Percentiles rank a stretch among this genome's conserved stretches.
Evolutionary conservation across 2,113 vertebrate genomes (phyloP).

Genomic region (Coregonus clupeaformis): DNA sequence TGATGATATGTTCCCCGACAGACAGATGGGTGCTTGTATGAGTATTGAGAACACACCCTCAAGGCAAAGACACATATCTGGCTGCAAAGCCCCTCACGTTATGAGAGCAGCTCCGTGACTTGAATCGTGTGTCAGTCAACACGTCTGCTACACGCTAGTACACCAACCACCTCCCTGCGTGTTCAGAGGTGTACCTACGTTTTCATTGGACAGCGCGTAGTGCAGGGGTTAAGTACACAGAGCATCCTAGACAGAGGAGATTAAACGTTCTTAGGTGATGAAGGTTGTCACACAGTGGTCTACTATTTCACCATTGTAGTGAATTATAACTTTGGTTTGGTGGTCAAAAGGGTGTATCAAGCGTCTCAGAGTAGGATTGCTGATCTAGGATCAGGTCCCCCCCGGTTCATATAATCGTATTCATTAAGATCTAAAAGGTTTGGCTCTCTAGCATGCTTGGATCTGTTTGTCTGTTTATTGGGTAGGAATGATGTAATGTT

Average conservation of each 20-base stretch:
- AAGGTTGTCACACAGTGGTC: no score
- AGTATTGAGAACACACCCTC: slow-evolving; percentile 39
- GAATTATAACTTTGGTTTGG: no score
- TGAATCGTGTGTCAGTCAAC: slow-evolving; percentile 35
- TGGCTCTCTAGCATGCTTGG: no score
- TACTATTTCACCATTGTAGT: no score
- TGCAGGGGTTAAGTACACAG: no score
- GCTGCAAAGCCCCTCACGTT: not conserved
- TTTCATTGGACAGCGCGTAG: not conserved
- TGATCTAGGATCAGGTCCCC: no score
- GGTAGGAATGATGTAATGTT: not conserved
- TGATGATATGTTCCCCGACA: slow-evolving; percentile 16
- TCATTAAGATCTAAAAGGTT: no score
- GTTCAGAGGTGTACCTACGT: not conserved
- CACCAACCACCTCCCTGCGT: not conserved
- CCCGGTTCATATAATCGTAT: no score
- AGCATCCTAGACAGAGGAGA: no score
- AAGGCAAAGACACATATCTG: no score
- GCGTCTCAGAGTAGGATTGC: no score
- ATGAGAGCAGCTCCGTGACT: slow-evolving; percentile 3
- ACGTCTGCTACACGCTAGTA: not conserved
- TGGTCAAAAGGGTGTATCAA: no score
- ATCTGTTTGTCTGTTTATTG: not conserved
- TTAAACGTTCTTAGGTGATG: not conserved
- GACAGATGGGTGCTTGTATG: slow-evolving; percentile 23